These are phyloP conservation scores for Xyrauchen texanus DNA, from an alignment of 2,113 vertebrate species.

Conservation along the genomic window DNA sequence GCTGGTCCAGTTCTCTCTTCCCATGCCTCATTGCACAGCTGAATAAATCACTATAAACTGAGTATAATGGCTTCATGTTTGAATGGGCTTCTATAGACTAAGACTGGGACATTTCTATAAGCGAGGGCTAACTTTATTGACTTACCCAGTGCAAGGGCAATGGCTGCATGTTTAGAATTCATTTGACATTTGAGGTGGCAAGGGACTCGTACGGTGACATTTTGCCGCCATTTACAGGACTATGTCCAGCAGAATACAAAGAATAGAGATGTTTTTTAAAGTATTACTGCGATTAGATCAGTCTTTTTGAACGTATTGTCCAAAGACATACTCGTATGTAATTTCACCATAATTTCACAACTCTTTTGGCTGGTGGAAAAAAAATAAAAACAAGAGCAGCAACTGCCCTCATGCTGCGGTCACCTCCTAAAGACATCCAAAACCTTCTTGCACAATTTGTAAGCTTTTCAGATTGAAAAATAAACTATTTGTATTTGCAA, in stretches of 20 bases:
- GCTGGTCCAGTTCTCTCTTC: constrained; percentile 26
- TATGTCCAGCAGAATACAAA: constrained; percentile 7
- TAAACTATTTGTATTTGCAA: too few relatives aligned
- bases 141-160: constrained; percentile 24
- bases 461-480: too few relatives aligned
- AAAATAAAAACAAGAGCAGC: too few relatives aligned
- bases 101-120: constrained; percentile 37
- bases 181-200: constrained; percentile 24
- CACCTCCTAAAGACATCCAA: too few relatives aligned
- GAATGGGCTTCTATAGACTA: constrained; percentile 38
- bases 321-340: constrained; percentile 13
- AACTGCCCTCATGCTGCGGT: too few relatives aligned
- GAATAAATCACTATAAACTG: constrained; percentile 51
- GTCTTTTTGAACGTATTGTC: constrained; percentile 16
- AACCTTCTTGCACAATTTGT: too few relatives aligned
- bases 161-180: constrained; percentile 2
- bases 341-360: constrained; percentile 13
- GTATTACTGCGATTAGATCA: not conserved
- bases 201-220: constrained; percentile 10
- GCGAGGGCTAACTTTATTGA: constrained; percentile 39
- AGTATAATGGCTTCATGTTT: constrained; percentile 46
- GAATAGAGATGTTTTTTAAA: not conserved
- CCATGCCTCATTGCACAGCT: constrained; percentile 46
- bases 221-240: constrained; percentile 3
- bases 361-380: too few relatives aligned